phyloP scores from a whole-genome alignment of 2,797 vertebrate species.

The Acipenser ruthenus region DNA sequence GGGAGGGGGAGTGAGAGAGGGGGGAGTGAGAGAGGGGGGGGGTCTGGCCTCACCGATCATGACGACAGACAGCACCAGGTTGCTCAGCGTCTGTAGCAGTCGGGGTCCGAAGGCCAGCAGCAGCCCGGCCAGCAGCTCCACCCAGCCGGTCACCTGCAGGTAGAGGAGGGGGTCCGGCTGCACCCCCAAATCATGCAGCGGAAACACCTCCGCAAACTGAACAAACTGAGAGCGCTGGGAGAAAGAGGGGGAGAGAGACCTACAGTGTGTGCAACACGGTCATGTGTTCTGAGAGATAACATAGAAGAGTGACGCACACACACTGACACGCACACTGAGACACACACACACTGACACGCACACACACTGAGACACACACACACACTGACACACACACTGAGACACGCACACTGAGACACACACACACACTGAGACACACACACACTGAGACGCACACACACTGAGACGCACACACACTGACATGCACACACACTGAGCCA shows the following conservation, averaged over 20 bases:
- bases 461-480: too few relatives aligned
- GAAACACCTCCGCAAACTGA: conserved; percentile 57
- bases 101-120: conserved; percentile 53
- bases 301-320: too few relatives aligned
- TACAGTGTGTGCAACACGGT: too few relatives aligned
- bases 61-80: conserved; percentile 52
- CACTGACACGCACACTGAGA: too few relatives aligned
- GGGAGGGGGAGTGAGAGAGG: not conserved
- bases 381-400: too few relatives aligned
- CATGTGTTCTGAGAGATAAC: not conserved
- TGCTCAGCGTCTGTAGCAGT: conserved; percentile 57
- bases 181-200: conserved; percentile 47
- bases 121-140: conserved; percentile 49
- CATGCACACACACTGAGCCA: too few relatives aligned
- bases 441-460: too few relatives aligned
- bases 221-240: conserved; percentile 48
- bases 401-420: too few relatives aligned
- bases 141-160: conserved; percentile 50
- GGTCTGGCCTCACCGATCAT: conserved; percentile 60
- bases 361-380: too few relatives aligned
- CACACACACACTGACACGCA: too few relatives aligned
- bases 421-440: too few relatives aligned
- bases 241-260: conserved; percentile 1
- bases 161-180: conserved; percentile 43
- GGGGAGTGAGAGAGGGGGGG: not conserved